A percentile compares a stretch with the other conserved stretches of the same genome.
phyloP scores from a whole-genome alignment of 2,888 invertebrate species.

The Pimpla rufipes region DNA sequence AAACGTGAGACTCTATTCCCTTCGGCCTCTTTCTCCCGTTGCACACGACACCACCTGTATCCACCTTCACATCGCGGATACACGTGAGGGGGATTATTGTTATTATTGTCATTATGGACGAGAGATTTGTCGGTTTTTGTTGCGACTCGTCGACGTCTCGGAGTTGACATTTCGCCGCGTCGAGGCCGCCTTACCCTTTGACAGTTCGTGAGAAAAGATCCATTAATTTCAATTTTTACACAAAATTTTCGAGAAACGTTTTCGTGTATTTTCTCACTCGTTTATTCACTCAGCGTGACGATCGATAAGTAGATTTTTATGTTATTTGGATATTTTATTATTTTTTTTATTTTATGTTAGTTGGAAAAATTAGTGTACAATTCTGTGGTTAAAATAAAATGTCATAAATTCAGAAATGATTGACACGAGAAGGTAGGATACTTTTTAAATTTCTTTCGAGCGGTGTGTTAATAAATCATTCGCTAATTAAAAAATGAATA shows the following conservation, averaged over 20 bases:
- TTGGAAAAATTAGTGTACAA: too few relatives aligned
- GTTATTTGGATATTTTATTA: too few relatives aligned
- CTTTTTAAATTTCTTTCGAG: too few relatives aligned
- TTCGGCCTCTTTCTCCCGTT: conserved; percentile 55
- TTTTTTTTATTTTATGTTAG: too few relatives aligned
- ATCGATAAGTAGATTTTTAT: too few relatives aligned
- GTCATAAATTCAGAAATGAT: too few relatives aligned
- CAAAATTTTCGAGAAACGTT: not conserved
- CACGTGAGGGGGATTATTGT: not conserved
- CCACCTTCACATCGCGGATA: conserved; percentile 1
- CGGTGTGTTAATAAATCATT: not conserved
- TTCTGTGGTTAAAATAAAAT: too few relatives aligned
- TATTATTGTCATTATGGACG: not conserved
- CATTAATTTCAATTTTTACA: not conserved
- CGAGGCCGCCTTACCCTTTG: not conserved
- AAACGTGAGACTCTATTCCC: conserved; percentile 59
- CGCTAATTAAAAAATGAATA: not conserved
- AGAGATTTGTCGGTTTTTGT: conserved; percentile 14
- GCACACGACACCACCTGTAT: conserved; percentile 1
- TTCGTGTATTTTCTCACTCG: too few relatives aligned
- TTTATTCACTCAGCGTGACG: too few relatives aligned
- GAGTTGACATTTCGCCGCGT: not conserved
- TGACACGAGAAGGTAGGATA: too few relatives aligned
- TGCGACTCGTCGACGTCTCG: not conserved
- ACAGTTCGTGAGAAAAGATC: not conserved